phyloP scores from a whole-genome alignment of 2,113 vertebrate species.

The Corythoichthys haematopterus region DNA sequence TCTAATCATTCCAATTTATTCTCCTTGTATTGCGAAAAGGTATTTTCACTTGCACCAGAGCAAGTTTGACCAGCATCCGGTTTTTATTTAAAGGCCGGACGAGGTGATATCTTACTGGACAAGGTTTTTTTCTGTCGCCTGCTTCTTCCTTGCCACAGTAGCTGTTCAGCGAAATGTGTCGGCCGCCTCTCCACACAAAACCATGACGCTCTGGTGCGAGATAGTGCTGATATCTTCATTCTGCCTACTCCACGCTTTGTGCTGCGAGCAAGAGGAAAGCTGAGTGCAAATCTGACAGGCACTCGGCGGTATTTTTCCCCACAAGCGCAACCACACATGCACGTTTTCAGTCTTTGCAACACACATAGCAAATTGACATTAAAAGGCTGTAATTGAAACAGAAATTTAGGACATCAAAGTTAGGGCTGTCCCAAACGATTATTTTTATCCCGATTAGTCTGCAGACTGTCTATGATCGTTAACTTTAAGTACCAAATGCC shows the following conservation, averaged over 20 bases:
- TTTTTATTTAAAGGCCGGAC: constrained; percentile 21
- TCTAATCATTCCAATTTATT: not conserved
- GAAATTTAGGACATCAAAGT: not conserved
- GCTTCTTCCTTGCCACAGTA: constrained; percentile 31
- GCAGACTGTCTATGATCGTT: too few relatives aligned
- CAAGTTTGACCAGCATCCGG: not conserved
- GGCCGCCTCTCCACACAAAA: constrained; percentile 44
- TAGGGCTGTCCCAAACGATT: too few relatives aligned
- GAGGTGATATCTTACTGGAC: constrained; percentile 25
- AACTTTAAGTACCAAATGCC: too few relatives aligned
- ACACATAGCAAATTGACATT: not conserved
- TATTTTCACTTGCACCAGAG: not conserved
- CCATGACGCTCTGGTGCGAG: constrained; percentile 51
- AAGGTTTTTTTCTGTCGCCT: constrained; percentile 35
- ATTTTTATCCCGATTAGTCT: too few relatives aligned
- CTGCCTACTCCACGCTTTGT: constrained; percentile 27
- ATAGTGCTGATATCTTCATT: constrained; percentile 63
- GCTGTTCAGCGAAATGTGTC: constrained; percentile 56
- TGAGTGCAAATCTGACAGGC: constrained; percentile 25
- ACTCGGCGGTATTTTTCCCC: constrained; percentile 13
- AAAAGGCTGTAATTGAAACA: not conserved
- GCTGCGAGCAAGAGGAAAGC: constrained; percentile 23
- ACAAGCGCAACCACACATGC: constrained; percentile 1
- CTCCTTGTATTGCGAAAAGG: not conserved
- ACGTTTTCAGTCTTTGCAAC: not conserved